Conservation (phyloP, 2,888 invertebrate genomes). For the Chloromyia formosa region DNA sequence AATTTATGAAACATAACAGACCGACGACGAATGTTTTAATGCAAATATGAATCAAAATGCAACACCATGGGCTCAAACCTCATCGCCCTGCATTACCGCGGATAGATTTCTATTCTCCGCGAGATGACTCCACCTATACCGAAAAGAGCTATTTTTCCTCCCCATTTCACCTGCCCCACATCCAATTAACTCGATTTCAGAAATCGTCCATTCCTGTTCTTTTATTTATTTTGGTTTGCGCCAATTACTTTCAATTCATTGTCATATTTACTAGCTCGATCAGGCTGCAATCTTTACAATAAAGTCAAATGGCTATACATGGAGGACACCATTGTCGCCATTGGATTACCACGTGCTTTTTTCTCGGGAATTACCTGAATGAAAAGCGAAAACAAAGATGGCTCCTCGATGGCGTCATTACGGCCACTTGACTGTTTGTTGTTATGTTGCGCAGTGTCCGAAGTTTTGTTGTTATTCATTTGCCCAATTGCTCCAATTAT, state of each 20-base stretch:
- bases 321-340: neutral
- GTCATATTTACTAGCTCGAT: constrained; percentile 1
- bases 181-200: constrained; percentile 11
- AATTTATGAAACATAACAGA: too few relatives aligned
- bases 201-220: constrained; percentile 10
- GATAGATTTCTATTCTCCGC: neutral
- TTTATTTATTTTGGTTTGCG: constrained; percentile 20
- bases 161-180: neutral
- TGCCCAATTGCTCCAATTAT: constrained; percentile 37
- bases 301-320: neutral
- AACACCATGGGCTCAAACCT: constrained; percentile 12
- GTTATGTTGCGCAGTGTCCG: neutral
- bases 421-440: neutral
- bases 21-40: too few relatives aligned
- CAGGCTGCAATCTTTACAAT: neutral
- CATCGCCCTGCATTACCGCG: constrained; percentile 9
- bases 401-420: constrained; percentile 20
- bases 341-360: constrained; percentile 23
- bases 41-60: too few relatives aligned
- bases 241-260: constrained; percentile 12
- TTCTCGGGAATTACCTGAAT: neutral
- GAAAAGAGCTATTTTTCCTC: neutral
- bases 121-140: constrained; percentile 15
- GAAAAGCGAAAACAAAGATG: constrained; percentile 26
- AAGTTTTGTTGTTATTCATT: constrained; percentile 11